Conservation (phyloP, 2,113 vertebrate species). For the Leuciscus idus region DNA sequence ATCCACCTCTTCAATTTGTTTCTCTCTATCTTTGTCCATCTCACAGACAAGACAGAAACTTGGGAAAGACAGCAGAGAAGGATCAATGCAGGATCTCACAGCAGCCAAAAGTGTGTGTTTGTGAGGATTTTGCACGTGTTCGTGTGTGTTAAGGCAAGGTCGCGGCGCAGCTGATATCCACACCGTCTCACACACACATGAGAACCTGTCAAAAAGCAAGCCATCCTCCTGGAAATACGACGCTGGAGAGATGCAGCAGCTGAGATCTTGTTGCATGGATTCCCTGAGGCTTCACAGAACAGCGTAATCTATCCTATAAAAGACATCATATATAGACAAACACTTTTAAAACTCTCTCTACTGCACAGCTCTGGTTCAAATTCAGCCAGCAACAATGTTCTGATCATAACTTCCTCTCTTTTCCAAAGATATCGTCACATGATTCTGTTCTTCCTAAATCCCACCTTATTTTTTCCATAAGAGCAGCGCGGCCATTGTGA, state of each 20-base stretch:
- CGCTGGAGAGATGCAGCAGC: neutral
- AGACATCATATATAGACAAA: neutral
- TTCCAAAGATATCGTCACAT: neutral
- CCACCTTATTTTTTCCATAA: too few species aligned
- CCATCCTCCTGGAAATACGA: conserved; percentile 1
- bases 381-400: neutral
- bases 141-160: conserved; percentile 29
- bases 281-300: conserved; percentile 16
- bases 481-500: too few species aligned
- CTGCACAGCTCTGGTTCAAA: neutral
- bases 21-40: conserved; percentile 28
- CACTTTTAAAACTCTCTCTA: neutral
- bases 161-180: conserved; percentile 9
- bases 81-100: conserved; percentile 6
- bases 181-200: conserved; percentile 10
- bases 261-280: conserved; percentile 26
- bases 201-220: conserved; percentile 3
- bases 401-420: neutral
- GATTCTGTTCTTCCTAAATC: neutral
- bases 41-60: conserved; percentile 11
- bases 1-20: conserved; percentile 21
- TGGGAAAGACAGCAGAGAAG: neutral
- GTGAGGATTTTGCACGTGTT: neutral
- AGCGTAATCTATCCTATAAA: conserved; percentile 12
- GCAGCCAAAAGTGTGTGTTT: neutral